Base-by-base conservation (phyloP, 2,888 invertebrate genomes). In the Tillus elongatus region DNA sequence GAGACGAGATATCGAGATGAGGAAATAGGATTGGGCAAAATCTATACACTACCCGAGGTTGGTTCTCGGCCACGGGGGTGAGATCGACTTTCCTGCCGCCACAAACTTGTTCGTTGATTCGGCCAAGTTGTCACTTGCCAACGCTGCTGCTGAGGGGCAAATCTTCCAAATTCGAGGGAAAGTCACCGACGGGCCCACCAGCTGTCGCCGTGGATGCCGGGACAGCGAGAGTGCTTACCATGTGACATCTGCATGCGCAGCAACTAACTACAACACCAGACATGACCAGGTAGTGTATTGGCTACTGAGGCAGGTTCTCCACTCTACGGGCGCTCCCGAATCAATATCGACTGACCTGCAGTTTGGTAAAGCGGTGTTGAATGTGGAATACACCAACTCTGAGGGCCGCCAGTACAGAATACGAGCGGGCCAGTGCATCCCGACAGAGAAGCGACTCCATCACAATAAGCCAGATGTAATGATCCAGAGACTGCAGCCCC, bases 221-320 rank as follows among this genome's bases (percentile, higher is more conserved):
- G 3, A 13, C 10, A 16, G 8, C n/a, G 33, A 16, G 10, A 33
- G 3, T 11, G 31, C 33, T 3, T 33, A 33, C 33, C 33, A 33
- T 12, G 33, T 33, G 3, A 16, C 10, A 13, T 12, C 33, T n/a
- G 15, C 33, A 9, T 33, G 33, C 15, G 13, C 32, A 14, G 4
- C 15, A 3, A 15, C 3, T 3, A 8, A 3, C 15, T 33, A 33
- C 16, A 33, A 9, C 19, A 33, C 16, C 15, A 15, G 19, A 15
- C 33, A 33, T 15, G 33, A 33, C 15, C 14, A 33, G 9, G 15
- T 33, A 11, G 33, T 33, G n/a, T 15, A 16, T 16, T 16, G 16
- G 9, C 4, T 16, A 6, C 10, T 33, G 3, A 15, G 15, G 10
- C 6, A 3, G 3, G 11, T 33, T 3, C 15, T 33, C 3, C 3